Evolutionary conservation across 2,888 invertebrate species (phyloP), one percentile per base, ranked within the genome.

Genomic region (Muschampia plurimacula): DNA sequence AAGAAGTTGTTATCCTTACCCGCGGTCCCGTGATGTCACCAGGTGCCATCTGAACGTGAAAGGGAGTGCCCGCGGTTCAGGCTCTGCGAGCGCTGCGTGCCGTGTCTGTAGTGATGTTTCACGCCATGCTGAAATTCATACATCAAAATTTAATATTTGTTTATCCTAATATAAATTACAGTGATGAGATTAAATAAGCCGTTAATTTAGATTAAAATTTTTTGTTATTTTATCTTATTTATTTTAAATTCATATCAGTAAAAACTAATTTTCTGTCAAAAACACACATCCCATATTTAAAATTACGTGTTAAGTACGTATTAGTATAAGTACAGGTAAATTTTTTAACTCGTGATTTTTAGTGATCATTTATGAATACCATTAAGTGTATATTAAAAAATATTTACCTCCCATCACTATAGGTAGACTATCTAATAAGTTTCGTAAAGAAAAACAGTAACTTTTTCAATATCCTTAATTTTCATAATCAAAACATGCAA

Each of bases 21-120:
- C 95, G 96, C 95, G 95, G 96, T 95, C 93, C 96, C 96, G 96
- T 96, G 96, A 95, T 96, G 96, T 96, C 96, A 97, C 96, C 97
- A 97, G 96, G 96, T 96, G 89, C 96, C 96, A 95, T 96, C 96
- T 91, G 96, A 95, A 87, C 96, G 95, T 86, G 96, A 96, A 83
- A 96, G 92, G 80, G 96, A 96, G 88, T 96, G 96, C 78, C 96
- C 96, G 89, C 97, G 96, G 95, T 97, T 97, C 89, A 97, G 93
- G 82, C 96, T 96, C 95, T 96, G 96, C 82, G 96, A 96, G 80
- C 97, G 96, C 92, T 96, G 96, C 63, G 93, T 91, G 79, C 93
- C 91, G 91, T 94, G 94, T 78, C 93, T 85, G 89, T 96, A 96
- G 86, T 96, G 96, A 82, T 96, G 95, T 84, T 95, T 95, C 90